These are phyloP conservation scores for Vireo griseus DNA, from an alignment of 2,797 vertebrate species.

Conservation along the genomic window DNA sequence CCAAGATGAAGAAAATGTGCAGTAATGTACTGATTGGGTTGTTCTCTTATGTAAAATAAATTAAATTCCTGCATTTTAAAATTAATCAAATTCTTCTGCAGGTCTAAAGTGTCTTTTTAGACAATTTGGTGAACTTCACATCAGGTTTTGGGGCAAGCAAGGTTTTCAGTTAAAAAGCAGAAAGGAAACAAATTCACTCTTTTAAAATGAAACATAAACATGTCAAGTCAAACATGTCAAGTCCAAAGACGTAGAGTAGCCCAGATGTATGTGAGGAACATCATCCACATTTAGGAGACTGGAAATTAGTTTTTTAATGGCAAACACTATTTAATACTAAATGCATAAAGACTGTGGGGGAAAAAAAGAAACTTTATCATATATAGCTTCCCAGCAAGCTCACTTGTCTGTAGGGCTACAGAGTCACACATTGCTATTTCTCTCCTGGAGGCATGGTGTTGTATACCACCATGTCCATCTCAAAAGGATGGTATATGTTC, in stretches of 20 bases:
- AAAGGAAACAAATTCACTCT: neutral
- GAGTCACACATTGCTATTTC: neutral
- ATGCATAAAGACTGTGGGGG: neutral
- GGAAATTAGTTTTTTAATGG: neutral
- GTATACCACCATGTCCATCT: neutral
- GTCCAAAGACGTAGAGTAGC: accelerated
- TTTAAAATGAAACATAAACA: neutral
- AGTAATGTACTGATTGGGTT: neutral
- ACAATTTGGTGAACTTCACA: too few relatives aligned
- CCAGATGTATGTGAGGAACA: neutral
- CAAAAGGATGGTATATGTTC: neutral
- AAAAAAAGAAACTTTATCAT: neutral
- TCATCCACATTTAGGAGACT: neutral
- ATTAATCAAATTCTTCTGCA: neutral
- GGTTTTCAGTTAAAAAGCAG: neutral
- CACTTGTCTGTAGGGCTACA: neutral
- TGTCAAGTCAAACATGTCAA: neutral
- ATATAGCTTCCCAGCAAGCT: neutral
- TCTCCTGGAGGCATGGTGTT: neutral
- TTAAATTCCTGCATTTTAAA: neutral
- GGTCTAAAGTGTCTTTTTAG: neutral
- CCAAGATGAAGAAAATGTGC: neutral
- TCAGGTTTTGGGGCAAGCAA: neutral
- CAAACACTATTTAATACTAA: neutral
- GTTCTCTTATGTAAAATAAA: neutral